Conservation (phyloP, 2,113 vertebrate genomes). For the Mobula birostris region DNA sequence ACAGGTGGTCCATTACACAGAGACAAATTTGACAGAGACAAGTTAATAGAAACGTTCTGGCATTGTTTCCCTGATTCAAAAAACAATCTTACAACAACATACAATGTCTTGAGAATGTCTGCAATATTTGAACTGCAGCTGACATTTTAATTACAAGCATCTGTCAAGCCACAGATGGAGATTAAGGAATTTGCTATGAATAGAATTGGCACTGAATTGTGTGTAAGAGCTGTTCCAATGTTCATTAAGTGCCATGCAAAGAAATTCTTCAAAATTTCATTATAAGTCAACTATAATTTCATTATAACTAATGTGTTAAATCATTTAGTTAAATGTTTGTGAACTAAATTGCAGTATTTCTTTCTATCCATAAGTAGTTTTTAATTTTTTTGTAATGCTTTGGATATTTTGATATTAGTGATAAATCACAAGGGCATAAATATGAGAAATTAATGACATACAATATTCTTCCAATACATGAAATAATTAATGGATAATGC, state of each 20-base stretch:
- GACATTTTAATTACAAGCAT: constrained; percentile 24
- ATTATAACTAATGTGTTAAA: neutral
- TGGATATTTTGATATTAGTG: neutral
- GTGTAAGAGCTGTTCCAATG: neutral
- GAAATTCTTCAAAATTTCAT: constrained; percentile 14
- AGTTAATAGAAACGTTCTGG: neutral
- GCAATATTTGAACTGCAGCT: constrained; percentile 5
- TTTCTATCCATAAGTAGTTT: neutral
- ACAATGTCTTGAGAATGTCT: neutral
- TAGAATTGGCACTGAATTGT: neutral
- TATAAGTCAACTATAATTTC: neutral
- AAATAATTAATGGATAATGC: neutral
- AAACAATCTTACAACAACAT: neutral
- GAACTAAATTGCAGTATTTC: neutral
- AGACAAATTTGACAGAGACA: no score
- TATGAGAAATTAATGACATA: neutral
- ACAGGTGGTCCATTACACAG: neutral
- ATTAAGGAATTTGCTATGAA: neutral
- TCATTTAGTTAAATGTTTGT: neutral
- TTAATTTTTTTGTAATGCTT: neutral
- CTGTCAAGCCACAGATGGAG: neutral
- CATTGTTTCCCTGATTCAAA: neutral
- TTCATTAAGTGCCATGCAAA: neutral
- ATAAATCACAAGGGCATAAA: neutral
- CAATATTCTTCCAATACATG: neutral